Evolutionary conservation across 2,888 invertebrate genomes (phyloP), one percentile per base, ranked within the genome.

Genomic region (Erebia epiphron): DNA sequence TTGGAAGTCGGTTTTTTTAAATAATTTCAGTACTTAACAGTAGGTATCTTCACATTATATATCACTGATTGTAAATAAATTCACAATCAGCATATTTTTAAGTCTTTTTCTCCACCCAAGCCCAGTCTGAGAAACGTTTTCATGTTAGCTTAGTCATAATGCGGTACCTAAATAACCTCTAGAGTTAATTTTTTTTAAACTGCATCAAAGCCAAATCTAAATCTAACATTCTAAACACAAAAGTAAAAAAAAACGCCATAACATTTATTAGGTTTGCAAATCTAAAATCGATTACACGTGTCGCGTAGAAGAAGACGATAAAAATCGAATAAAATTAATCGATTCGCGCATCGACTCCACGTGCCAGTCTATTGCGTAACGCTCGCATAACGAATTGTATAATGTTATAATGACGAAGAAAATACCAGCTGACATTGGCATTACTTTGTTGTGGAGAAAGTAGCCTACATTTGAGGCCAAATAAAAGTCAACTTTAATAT

Each of bases 361-460:
- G 80, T 79, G 79, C 77, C 73, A 72, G 5, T 43, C 71, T 64
- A 74, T 81, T 80, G 79, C 80, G 76, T 85, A 85, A 82, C 80
- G 81, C 80, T 79, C 77, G 80, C 80, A 79, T 79, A 86, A 82
- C 81, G 74, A 80, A 81, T 89, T 88, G 83, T 84, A 82, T 86
- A 86, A 88, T 35, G 50, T 21, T 84, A 82, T 86, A 87, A 88
- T 52, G 50, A 13, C 79, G 81, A 84, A 89, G 88, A 90, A 90
- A 90, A 91, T 87, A 85, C 84, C 64, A 13, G 14, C 86, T 92
- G 91, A 91, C 91, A 92, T 91, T 92, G 91, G 86, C 86, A 90
- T 85, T 89, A 87, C 86, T 70, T 61, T 54, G 69, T 70, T 46
- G 82, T 82, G 87, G 91, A 88, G 91, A 91, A 91, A 91, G 90